phyloP scores from a whole-genome alignment of 2,888 invertebrate genomes.

The Apeira syringaria region DNA sequence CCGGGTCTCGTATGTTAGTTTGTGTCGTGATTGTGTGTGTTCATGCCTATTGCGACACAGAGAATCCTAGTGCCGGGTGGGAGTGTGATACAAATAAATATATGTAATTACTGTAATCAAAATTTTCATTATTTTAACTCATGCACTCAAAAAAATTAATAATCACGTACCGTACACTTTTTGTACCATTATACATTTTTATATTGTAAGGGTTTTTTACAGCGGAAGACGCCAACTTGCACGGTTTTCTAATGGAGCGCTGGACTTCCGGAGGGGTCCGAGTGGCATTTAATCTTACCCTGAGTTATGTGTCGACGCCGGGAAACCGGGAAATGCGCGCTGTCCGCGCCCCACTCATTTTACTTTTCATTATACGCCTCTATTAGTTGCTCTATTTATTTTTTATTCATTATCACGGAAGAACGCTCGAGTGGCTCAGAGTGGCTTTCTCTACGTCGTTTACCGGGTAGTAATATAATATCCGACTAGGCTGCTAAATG shows the following conservation, averaged over 20 bases:
- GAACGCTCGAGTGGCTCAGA: slow-evolving; percentile 6
- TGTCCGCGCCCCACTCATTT: slow-evolving; percentile 66
- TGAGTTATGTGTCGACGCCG: slow-evolving; percentile 79
- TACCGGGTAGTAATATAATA: background rate
- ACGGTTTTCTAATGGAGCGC: slow-evolving; percentile 66
- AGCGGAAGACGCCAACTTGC: slow-evolving; percentile 20
- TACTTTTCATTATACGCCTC: slow-evolving; percentile 61
- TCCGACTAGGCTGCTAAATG: background rate
- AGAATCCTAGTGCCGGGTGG: no score
- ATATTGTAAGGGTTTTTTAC: slow-evolving; percentile 1
- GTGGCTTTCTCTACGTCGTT: background rate
- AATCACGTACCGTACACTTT: no score
- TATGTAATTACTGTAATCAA: no score
- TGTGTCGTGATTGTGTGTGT: no score
- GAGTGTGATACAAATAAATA: no score
- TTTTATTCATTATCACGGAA: slow-evolving; percentile 20
- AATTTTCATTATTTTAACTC: no score
- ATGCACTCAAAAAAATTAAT: no score
- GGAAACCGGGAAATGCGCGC: slow-evolving; percentile 69
- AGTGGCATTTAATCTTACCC: slow-evolving; percentile 77
- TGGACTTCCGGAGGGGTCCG: slow-evolving; percentile 70
- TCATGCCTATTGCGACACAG: no score
- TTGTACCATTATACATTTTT: no score
- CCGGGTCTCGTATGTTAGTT: no score
- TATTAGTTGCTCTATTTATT: slow-evolving; percentile 44